Base-by-base conservation (phyloP, 2,888 invertebrate genomes). In the Sepiola atlantica region DNA sequence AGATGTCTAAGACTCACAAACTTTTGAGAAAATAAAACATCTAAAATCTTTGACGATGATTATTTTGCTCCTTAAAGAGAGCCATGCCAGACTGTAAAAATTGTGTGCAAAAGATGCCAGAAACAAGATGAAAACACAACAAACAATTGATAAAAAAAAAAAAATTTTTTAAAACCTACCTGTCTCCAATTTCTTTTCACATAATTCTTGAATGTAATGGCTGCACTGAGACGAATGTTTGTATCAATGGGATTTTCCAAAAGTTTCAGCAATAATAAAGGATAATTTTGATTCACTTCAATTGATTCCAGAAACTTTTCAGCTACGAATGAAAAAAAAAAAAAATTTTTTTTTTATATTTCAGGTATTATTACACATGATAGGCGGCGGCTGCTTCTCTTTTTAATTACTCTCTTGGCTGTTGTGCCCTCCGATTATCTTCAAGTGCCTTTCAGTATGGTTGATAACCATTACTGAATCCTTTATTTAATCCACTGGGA, bases 191-290 rank as follows among this genome's bases (percentile, higher is more conserved):
- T 99, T 94, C 99, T 98, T 97, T 99, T 99, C 45, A 99, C 98
- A 97, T 98, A 99, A 97, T 99, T 99, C 97, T 99, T 99, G 97
- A 99, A 99, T 0, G 98, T 98, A 95, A 99, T 98, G 21, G 99
- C 98, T 45, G 99, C 99, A 16, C 99, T 98, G 90, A 99, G 98
- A 95, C 99, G 98, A 94, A 99, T 98, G 3, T 98, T 98, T 97
- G 98, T 97, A 95, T 99, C 98, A 92, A 98, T 98, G 93, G 97
- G 96, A 28, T 95, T 95, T 96, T 99, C 98, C 94, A 99, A 98
- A 24, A 99, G 98, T 96, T 98, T 98, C 16, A 99, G 98, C 94
- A 99, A 97, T 55, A 99, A 97, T 32, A 99, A 98, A 0, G 99
- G 98, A 98, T 99, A 99, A 97, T 99, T 99, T 97, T 98, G 98